Percentiles rank a stretch among this genome's conserved stretches.
phyloP scores from a whole-genome alignment of 2,113 vertebrate genomes.

The Poeciliopsis occidentalis region DNA sequence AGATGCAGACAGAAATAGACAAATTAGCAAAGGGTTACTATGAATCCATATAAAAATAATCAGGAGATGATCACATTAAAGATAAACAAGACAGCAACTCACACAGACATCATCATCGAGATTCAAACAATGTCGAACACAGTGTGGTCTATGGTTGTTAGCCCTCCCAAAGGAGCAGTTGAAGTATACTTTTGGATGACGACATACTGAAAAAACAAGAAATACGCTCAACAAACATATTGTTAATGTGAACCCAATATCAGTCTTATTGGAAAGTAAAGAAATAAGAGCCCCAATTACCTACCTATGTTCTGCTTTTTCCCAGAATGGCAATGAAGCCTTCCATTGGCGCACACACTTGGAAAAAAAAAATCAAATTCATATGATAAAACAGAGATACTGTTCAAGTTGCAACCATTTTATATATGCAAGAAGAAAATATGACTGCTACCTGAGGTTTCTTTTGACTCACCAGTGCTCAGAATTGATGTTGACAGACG shows the following conservation, averaged over 20 bases:
- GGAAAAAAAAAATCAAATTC: neutral
- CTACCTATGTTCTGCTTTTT: slow-evolving; percentile 31
- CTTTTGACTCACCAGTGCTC: slow-evolving; percentile 86
- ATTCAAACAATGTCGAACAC: slow-evolving; percentile 73
- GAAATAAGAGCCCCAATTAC: slow-evolving; percentile 61
- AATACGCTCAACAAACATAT: slow-evolving; percentile 5
- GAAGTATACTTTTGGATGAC: slow-evolving; percentile 69
- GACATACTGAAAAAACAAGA: slow-evolving; percentile 62
- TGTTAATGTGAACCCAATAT: neutral
- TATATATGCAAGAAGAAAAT: neutral
- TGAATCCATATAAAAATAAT: no score
- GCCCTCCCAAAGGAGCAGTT: slow-evolving; percentile 70
- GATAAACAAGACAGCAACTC: slow-evolving; percentile 33
- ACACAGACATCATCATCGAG: slow-evolving; percentile 74
- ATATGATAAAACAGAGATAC: neutral
- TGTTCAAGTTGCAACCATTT: neutral
- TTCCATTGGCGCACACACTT: slow-evolving; percentile 87
- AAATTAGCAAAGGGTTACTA: no score
- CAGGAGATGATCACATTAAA: neutral
- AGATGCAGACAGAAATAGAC: neutral
- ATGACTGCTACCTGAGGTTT: neutral
- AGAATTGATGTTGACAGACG: slow-evolving; percentile 81
- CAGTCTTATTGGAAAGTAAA: neutral
- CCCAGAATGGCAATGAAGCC: slow-evolving; percentile 81
- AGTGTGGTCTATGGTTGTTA: slow-evolving; percentile 65